Evolutionary conservation across 2,113 vertebrate species (phyloP), one percentile per base, ranked within the genome.

Genomic region (Eublepharis macularius): DNA sequence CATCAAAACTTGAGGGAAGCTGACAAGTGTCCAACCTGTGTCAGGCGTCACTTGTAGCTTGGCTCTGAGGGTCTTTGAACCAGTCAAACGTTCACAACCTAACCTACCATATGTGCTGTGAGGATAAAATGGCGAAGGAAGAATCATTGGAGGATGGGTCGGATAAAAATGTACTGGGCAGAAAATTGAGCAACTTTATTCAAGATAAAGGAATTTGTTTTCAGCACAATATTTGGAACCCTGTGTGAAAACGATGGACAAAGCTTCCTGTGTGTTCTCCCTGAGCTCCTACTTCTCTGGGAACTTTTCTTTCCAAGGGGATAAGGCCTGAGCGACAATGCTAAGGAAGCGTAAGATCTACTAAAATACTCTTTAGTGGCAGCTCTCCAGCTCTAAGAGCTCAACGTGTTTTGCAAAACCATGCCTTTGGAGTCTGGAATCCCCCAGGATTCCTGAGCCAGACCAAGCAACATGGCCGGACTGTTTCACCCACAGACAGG

Each of bases 401-500:
- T 19, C 34, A 82, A 6, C 39, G 41, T 26, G 8, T 21, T 41
- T 54, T 54, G 63, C 36, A 16, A 70, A 41, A 26, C 17, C 39
- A n/a, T 43, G 69, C n/a, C 51, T 81, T 29, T 14, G 4, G 36
- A 60, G 26, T 57, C 69, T 73, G 49, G 81, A 81, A 51, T 70
- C 39, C 34, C 66, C n/a, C 66, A 34, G 21, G n/a, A 73, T 76
- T 51, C 74, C 74, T 34, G 74, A 45, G 74, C 32, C 43, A 76
- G 45, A 21, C 74, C 45, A 47, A 76, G 32, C 74, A 76, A 72
- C 72, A 72, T 81, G 80, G 49, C 49, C 54, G 80, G 54, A 81
- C 80, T 70, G 45, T 39, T 70, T 66, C 51, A 69, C 80, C 80
- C 69, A 54, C 34, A 72, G 66, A 81, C 80, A 81, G 80, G 34